Evolutionary conservation across 2,888 invertebrate genomes (phyloP), one percentile per base, ranked within the genome.

Genomic region (Agrenia bidenticulata): DNA sequence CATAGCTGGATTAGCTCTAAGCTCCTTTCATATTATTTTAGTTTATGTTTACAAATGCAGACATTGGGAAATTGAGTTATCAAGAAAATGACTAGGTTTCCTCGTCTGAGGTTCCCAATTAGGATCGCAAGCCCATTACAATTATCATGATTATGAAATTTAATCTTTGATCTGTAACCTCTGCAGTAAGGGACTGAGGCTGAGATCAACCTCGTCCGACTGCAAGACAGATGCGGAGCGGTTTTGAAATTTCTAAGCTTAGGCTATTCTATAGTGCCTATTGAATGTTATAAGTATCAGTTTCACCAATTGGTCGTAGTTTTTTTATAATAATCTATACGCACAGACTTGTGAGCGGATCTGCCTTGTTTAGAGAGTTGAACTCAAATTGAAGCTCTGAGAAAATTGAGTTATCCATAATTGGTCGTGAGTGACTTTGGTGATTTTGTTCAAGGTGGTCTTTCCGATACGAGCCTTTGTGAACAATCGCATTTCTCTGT

Each of bases 81-180:
- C 66, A 69, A 69, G 63, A 66, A 66, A 69, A 69, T 66, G 61
- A 69, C 63, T 49, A 63, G 69, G 65, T 66, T 64, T 42, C 45
- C 45, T 61, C 27, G 55, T 41, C 24, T 63, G 19, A 23, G 53
- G 54, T 27, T 62, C 37, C 32, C 39, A 55, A 45, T 62, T 54
- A 55, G 54, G 55, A 56, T 27, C 53, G 41, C 39, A 54, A 51
- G 32, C 21, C 58, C 56, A 66, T 63, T 50, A 57, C 56, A 55
- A 51, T 42, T 61, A 63, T 58, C 42, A 63, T 63, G 26, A 56
- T 64, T 58, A 56, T 54, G 32, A 63, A 23, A 54, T 57, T 23
- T 41, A 57, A 56, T 55, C 56, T 27, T 50, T 50, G n/a, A 61
- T 49, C 39, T 53, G 41, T 57, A 32, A 11, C 4, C 32, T 11